Percentiles rank a stretch among this genome's conserved stretches.
Evolutionary conservation across 2,888 invertebrate species (phyloP).

Genomic region (Euplagia quadripunctaria): DNA sequence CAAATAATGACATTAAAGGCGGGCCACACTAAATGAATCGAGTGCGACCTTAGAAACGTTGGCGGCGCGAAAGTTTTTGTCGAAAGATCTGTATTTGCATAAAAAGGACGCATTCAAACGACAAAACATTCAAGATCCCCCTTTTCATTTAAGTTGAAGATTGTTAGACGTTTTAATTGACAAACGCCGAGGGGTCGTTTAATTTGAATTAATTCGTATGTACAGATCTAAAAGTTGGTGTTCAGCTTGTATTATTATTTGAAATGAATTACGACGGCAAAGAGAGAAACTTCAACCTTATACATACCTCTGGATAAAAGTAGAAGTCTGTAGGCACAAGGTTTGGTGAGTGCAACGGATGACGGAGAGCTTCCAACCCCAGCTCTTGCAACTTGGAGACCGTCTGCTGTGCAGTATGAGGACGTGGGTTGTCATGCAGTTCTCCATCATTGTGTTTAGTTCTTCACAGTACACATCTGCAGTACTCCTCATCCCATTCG

Average conservation of each 20-base stretch:
- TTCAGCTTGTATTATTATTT: slow-evolving; percentile 9
- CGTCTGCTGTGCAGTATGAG: no score
- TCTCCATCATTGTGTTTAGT: no score
- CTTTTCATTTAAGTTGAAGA: slow-evolving; percentile 84
- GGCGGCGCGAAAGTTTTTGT: slow-evolving; percentile 67
- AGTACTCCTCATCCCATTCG: no score
- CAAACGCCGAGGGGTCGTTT: slow-evolving; percentile 40
- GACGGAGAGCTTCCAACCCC: no score
- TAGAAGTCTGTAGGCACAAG: no score
- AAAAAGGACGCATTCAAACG: slow-evolving; percentile 81
- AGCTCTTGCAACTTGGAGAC: no score
- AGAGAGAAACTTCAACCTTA: background rate
- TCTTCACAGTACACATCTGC: no score
- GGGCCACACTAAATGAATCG: slow-evolving; percentile 72
- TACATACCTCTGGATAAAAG: no score
- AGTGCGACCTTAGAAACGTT: slow-evolving; percentile 66
- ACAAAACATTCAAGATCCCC: slow-evolving; percentile 81
- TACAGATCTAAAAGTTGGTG: slow-evolving; percentile 44
- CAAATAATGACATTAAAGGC: slow-evolving; percentile 78
- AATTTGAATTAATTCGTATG: slow-evolving; percentile 78
- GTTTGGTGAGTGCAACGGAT: no score
- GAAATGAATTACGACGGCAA: background rate
- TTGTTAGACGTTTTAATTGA: slow-evolving; percentile 80
- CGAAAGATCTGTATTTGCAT: slow-evolving; percentile 79
- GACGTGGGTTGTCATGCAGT: no score